These are phyloP conservation scores for Dascyllus trimaculatus DNA, from an alignment of 2,113 vertebrate species.

Conservation along the genomic window DNA sequence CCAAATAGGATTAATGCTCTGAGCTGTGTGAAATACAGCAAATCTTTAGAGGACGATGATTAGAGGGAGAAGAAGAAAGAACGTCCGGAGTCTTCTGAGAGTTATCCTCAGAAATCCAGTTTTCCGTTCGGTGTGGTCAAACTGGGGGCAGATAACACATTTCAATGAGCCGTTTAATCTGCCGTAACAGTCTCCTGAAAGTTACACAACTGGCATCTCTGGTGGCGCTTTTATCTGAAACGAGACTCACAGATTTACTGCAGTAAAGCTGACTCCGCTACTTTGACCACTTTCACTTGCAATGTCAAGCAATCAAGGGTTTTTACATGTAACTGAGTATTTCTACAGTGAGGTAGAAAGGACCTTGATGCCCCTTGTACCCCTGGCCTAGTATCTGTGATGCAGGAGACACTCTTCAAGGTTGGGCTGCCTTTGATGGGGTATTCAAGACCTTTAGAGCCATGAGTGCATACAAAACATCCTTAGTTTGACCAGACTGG, in stretches of 20 bases:
- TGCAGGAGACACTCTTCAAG: not conserved
- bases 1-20: constrained; percentile 55
- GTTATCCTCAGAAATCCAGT: constrained; percentile 20
- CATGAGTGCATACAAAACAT: not conserved
- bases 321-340: too few relatives aligned
- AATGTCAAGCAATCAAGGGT: too few relatives aligned
- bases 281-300: too few relatives aligned
- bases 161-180: constrained; percentile 34
- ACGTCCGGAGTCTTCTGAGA: constrained; percentile 5
- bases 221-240: not conserved
- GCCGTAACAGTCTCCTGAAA: constrained; percentile 13
- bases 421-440: too few relatives aligned
- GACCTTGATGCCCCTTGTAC: too few relatives aligned
- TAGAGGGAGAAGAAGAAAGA: constrained; percentile 41
- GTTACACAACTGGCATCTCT: constrained; percentile 27
- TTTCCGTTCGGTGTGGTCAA: constrained; percentile 34
- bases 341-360: too few relatives aligned
- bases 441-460: too few relatives aligned
- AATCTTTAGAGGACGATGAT: constrained; percentile 38
- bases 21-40: constrained; percentile 36
- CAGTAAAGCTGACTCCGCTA: too few relatives aligned
- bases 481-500: not conserved
- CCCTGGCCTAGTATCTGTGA: too few relatives aligned
- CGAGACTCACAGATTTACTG: too few relatives aligned
- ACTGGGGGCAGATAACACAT: constrained; percentile 36